These are phyloP conservation scores for Zaprionus gabonicus DNA, from an alignment of 1,140 invertebrate genomes.

Conservation along the genomic window DNA sequence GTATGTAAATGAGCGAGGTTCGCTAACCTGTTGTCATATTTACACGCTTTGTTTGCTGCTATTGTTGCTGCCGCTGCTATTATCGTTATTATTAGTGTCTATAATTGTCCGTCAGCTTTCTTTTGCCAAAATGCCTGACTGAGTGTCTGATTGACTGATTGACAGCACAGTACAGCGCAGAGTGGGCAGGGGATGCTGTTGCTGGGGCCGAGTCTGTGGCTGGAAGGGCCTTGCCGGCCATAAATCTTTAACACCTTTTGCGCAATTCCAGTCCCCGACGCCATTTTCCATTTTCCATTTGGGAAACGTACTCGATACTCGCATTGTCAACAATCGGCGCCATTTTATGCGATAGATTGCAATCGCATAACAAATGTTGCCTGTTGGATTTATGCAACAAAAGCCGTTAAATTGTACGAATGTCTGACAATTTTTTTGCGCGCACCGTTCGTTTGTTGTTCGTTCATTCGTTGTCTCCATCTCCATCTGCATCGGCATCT, in stretches of 20 bases:
- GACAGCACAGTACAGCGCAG: conserved; percentile 8
- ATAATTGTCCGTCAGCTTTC: conserved; percentile 78
- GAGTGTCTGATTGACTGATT: conserved; percentile 55
- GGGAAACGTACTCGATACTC: conserved; percentile 38
- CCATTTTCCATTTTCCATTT: conserved; percentile 24
- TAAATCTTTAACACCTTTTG: conserved; percentile 71
- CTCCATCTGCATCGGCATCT: conserved; percentile 26
- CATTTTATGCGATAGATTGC: conserved; percentile 73
- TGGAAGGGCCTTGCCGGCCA: conserved; percentile 26
- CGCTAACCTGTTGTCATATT: conserved; percentile 80
- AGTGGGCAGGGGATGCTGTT: conserved; percentile 38
- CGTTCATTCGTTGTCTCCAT: conserved; percentile 27
- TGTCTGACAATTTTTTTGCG: conserved; percentile 60
- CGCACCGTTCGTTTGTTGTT: conserved; percentile 32
- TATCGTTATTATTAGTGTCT: conserved; percentile 73
- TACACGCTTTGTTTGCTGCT: conserved; percentile 56
- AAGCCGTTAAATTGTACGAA: conserved; percentile 80
- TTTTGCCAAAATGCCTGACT: conserved; percentile 63
- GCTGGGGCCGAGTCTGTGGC: neutral
- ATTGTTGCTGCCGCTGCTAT: conserved; percentile 39
- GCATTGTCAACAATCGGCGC: conserved; percentile 74
- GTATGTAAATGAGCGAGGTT: conserved; percentile 76
- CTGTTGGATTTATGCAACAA: conserved; percentile 78
- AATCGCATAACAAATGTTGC: conserved; percentile 81
- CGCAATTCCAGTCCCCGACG: conserved; percentile 46